phyloP scores from a whole-genome alignment of 2,888 invertebrate species.

The Megalurothrips usitatus region DNA sequence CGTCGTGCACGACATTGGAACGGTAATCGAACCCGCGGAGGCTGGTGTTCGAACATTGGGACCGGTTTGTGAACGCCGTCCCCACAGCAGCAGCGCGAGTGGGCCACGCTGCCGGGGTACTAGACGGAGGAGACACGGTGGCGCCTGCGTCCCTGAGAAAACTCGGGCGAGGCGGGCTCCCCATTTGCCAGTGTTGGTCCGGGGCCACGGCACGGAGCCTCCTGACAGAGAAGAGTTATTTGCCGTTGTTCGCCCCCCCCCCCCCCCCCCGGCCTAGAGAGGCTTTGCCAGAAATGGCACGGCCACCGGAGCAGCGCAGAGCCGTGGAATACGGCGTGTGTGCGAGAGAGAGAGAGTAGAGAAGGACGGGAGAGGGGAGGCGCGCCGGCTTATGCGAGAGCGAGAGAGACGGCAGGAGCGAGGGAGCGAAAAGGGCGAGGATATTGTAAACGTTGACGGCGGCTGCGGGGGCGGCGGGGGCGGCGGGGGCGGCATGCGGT shows the following conservation, averaged over 20 bases:
- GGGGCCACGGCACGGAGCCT: background rate
- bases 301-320: background rate
- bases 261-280: too few relatives aligned
- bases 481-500: background rate
- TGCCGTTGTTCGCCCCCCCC: background rate
- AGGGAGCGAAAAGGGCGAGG: conserved; percentile 4
- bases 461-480: too few relatives aligned
- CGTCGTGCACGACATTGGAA: too few relatives aligned
- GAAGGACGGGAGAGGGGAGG: background rate
- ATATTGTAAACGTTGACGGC: background rate
- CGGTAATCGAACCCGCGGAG: too few relatives aligned
- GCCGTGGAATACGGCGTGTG: background rate
- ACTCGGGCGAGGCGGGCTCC: too few relatives aligned
- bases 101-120: too few relatives aligned
- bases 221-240: conserved; percentile 16
- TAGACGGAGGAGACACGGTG: too few relatives aligned
- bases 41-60: too few relatives aligned
- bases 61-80: too few relatives aligned
- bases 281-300: background rate
- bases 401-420: background rate
- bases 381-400: background rate
- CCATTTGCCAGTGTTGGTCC: background rate
- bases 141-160: too few relatives aligned
- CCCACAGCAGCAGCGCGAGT: too few relatives aligned
- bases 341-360: background rate